Evolutionary conservation across 2,797 vertebrate genomes (phyloP).

Genomic region (Malacoctenus gilli): DNA sequence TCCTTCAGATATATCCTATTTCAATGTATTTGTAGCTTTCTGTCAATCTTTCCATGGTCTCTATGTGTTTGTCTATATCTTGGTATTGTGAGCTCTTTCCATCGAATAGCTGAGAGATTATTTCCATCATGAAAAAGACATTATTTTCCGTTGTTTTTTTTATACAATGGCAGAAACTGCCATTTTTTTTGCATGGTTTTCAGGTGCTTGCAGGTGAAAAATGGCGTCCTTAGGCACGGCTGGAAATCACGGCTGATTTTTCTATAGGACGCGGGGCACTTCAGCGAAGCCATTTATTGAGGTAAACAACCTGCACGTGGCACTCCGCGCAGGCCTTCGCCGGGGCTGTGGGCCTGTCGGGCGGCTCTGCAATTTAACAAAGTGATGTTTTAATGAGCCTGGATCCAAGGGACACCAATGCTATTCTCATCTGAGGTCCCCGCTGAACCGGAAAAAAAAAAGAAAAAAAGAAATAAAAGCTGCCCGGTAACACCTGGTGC

Average conservation of each 20-base stretch:
- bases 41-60: too few relatives aligned
- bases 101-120: too few relatives aligned
- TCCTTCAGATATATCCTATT: too few relatives aligned
- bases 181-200: too few relatives aligned
- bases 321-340: slow-evolving; percentile 40
- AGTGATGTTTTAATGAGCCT: slow-evolving; percentile 67
- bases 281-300: slow-evolving; percentile 41
- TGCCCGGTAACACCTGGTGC: slow-evolving; percentile 60
- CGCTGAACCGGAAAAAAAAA: slow-evolving; percentile 12
- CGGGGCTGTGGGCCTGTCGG: slow-evolving; percentile 42
- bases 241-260: slow-evolving; percentile 43
- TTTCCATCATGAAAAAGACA: slow-evolving; percentile 25
- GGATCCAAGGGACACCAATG: slow-evolving; percentile 48
- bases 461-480: not conserved
- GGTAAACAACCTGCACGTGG: slow-evolving; percentile 45
- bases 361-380: slow-evolving; percentile 50
- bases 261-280: slow-evolving; percentile 33
- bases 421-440: slow-evolving; percentile 46
- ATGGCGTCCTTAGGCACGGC: slow-evolving; percentile 7
- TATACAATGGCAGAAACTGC: not conserved
- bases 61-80: too few relatives aligned
- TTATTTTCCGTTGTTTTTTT: slow-evolving; percentile 24
- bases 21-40: too few relatives aligned
- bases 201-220: slow-evolving; percentile 13
- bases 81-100: too few relatives aligned